Base-by-base conservation (phyloP, 2,888 invertebrate genomes). In the Drosophila paranaensis region DNA sequence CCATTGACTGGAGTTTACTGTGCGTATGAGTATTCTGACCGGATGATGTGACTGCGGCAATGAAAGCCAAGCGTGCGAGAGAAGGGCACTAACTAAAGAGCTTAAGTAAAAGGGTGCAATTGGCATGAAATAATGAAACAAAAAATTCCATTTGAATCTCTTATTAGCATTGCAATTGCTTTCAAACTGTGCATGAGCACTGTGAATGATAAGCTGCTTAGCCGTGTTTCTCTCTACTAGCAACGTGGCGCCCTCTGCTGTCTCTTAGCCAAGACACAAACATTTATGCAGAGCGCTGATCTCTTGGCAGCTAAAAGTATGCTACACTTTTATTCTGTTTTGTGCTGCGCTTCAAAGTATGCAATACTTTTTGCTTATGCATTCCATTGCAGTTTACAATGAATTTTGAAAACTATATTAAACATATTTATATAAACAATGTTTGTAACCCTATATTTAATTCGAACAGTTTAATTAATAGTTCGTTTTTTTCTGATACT, bases 191-290 rank as follows among this genome's bases (percentile, higher is more conserved):
- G 51, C 13, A 13, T 1, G 25, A 3, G 5, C 35, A 57, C 20
- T 54, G 16, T 16, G 10, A 6, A 16, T 0, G 6, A 4, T 35
- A 8, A 3, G 10, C 3, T 39, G 6, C 1, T 0, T 16, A n/a
- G 37, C 8, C 6, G 6, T 6, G 27, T 10, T 40, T 6, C n/a
- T 2, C n/a, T 27, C 16, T 2, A 1, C 11, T 8, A 10, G 2
- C 30, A 4, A 0, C 2, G n/a, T 39, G n/a, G 45, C 70, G 75
- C 68, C 70, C 51, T 37, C 70, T 74, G 10, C 45, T 16, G 45
- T 8, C 13, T 3, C 3, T 39, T 45, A 43, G 0, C 20, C 25
- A 43, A 37, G 51, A 20, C 33, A 14, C 16, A 6, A 27, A 46
- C 57, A 48, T 3, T 0, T 6, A 5, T 10, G 2, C 6, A 10